Percentiles rank a stretch among this genome's conserved stretches.
phyloP scores from a whole-genome alignment of 1,140 invertebrate genomes.

The Rhopalosiphum padi region DNA sequence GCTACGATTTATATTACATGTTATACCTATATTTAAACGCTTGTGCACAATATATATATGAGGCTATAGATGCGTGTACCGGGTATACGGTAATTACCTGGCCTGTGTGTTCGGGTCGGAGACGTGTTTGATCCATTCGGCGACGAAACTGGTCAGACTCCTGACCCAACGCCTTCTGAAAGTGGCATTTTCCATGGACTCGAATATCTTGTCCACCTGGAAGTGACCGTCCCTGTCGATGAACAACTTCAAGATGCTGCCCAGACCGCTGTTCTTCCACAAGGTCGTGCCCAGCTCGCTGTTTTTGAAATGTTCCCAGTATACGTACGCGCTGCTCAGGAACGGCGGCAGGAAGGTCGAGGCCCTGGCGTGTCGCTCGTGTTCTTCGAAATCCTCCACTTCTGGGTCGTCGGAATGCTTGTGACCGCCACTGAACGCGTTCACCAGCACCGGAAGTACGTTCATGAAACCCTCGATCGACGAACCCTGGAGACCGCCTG shows the following conservation, averaged over 20 bases:
- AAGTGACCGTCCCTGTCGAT: conserved; percentile 66
- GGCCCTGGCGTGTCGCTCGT: conserved; percentile 71
- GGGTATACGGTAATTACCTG: conserved; percentile 65
- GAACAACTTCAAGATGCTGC: conserved; percentile 70
- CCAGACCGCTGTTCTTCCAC: conserved; percentile 75
- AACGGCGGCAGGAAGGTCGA: conserved; percentile 72
- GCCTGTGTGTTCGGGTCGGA: conserved; percentile 78
- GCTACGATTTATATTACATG: neutral
- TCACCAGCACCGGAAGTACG: conserved; percentile 71
- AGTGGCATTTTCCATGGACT: conserved; percentile 78
- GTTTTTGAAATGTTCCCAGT: conserved; percentile 80
- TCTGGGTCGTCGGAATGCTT: conserved; percentile 61
- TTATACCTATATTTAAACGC: neutral
- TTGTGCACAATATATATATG: neutral
- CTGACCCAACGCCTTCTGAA: conserved; percentile 80
- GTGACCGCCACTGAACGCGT: conserved; percentile 59
- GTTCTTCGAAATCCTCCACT: conserved; percentile 64
- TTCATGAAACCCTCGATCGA: conserved; percentile 68
- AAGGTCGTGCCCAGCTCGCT: conserved; percentile 77
- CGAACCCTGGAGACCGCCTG: conserved; percentile 57
- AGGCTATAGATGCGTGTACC: neutral
- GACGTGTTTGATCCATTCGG: conserved; percentile 75
- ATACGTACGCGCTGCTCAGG: conserved; percentile 75
- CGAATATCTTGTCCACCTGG: conserved; percentile 73
- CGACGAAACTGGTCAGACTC: conserved; percentile 75